Conservation (phyloP, 2,888 invertebrate species). For the Eilema sororculum region DNA sequence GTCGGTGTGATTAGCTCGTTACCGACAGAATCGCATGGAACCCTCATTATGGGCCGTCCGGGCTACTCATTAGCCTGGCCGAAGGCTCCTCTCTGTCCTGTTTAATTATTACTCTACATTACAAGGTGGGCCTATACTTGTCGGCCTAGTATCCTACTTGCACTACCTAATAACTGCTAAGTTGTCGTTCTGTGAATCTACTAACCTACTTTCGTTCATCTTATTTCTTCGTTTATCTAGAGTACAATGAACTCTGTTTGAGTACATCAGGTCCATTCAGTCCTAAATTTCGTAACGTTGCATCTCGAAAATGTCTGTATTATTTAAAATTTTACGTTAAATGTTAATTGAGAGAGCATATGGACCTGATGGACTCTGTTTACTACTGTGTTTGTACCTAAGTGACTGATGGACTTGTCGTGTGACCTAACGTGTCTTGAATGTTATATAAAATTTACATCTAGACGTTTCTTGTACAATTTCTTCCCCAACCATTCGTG, state of each 20-base stretch:
- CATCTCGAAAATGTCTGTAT: not conserved
- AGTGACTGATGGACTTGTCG: constrained; percentile 13
- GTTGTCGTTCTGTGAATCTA: constrained; percentile 24
- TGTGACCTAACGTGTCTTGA: constrained; percentile 1
- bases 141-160: constrained; percentile 17
- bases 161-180: constrained; percentile 25
- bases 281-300: not conserved
- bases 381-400: constrained; percentile 27
- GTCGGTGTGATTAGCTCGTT: constrained; percentile 53
- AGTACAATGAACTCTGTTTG: constrained; percentile 30
- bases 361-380: constrained; percentile 2
- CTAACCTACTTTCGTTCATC: constrained; percentile 15
- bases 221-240: constrained; percentile 16
- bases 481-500: not conserved
- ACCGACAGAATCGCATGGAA: constrained; percentile 52
- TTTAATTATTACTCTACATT: constrained; percentile 43
- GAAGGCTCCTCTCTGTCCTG: constrained; percentile 30
- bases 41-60: constrained; percentile 57
- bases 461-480: constrained; percentile 7
- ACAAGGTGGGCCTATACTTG: constrained; percentile 22
- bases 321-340: not conserved
- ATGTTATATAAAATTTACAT: not conserved
- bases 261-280: constrained; percentile 2
- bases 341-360: not conserved
- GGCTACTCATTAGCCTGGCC: constrained; percentile 39